A percentile compares a stretch with the other conserved stretches of the same genome.
Conservation (phyloP, 2,113 vertebrate species). For the Scophthalmus maximus region DNA sequence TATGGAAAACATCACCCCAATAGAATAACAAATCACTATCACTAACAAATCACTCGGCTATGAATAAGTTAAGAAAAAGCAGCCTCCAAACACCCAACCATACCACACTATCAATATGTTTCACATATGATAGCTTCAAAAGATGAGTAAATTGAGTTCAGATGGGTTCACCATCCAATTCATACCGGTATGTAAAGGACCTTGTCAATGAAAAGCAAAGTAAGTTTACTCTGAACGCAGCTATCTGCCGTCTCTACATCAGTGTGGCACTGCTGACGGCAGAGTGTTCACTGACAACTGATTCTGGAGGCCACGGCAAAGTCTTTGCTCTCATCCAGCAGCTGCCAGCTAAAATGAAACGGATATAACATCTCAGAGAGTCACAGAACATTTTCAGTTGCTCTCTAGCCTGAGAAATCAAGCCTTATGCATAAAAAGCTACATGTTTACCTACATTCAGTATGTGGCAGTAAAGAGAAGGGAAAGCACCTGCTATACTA, state of each 20-base stretch:
- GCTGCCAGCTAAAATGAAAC: conserved; percentile 19
- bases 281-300: conserved; percentile 8
- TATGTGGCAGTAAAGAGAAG: neutral
- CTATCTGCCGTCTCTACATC: conserved; percentile 20
- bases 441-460: neutral
- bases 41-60: too few relatives aligned
- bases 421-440: neutral
- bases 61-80: neutral
- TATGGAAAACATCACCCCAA: too few relatives aligned
- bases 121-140: conserved; percentile 23
- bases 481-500: neutral
- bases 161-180: conserved; percentile 36
- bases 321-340: conserved; percentile 5
- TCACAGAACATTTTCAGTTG: neutral
- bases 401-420: neutral
- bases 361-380: neutral
- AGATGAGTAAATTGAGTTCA: conserved; percentile 41
- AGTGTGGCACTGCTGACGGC: neutral
- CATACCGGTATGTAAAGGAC: conserved; percentile 3
- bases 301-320: conserved; percentile 26
- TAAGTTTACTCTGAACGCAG: conserved; percentile 4
- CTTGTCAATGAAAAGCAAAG: conserved; percentile 34
- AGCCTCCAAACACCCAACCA: neutral
- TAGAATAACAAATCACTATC: too few relatives aligned
- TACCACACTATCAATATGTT: neutral